A percentile compares a stretch with the other conserved stretches of the same genome.
Conservation (phyloP, 2,797 vertebrate species). For the Acrossocheilus fasciatus region DNA sequence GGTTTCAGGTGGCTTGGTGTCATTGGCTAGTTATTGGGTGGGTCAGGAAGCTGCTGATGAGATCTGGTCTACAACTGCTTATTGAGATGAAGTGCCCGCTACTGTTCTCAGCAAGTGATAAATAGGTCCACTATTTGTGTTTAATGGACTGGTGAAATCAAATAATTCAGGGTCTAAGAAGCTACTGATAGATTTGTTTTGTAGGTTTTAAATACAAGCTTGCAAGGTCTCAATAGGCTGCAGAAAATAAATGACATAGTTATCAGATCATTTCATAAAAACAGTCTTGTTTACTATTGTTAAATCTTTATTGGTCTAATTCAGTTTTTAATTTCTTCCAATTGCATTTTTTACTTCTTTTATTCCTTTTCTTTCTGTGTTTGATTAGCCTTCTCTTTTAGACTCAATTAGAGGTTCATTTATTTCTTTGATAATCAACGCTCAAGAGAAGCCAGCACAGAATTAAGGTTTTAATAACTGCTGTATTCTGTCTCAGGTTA, state of each 20-base stretch:
- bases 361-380: background rate
- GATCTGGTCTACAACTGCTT: slow-evolving; percentile 21
- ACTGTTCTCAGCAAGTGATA: slow-evolving; percentile 38
- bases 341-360: background rate
- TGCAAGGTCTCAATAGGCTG: background rate
- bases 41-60: slow-evolving; percentile 17
- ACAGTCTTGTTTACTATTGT: slow-evolving; percentile 1
- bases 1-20: slow-evolving; percentile 2
- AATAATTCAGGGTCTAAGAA: slow-evolving; percentile 14
- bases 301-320: background rate
- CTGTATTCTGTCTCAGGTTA: background rate
- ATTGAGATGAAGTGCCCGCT: slow-evolving; percentile 44
- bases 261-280: background rate
- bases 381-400: slow-evolving; percentile 19
- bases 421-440: slow-evolving; percentile 6
- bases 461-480: background rate
- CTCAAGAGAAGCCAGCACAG: slow-evolving; percentile 14
- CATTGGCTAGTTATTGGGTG: background rate
- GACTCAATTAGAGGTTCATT: slow-evolving; percentile 22
- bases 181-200: background rate
- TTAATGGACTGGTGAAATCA: slow-evolving; percentile 43
- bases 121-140: slow-evolving; percentile 6
- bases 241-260: background rate
- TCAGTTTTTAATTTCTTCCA: background rate
- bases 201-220: slow-evolving; percentile 5